Base-by-base conservation (phyloP, 2,797 vertebrate species). In the Cynodonichthys magdalenae region DNA sequence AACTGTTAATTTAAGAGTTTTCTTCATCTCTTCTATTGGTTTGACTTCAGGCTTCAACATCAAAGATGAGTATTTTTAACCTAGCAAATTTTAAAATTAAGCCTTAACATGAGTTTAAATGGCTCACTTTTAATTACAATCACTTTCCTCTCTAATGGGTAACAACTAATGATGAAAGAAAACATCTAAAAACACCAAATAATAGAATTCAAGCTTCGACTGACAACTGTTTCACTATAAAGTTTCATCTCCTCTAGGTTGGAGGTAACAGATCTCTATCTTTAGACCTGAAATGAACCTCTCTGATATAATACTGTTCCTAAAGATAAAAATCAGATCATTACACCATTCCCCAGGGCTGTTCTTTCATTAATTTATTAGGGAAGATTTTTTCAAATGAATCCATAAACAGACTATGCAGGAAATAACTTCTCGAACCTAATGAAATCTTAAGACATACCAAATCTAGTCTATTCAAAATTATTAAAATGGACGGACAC, bases 101-200 rank as follows among this genome's bases (percentile, higher is more conserved):
- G 55, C 28, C n/a, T 51, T 17, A 56, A 45, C 31, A 51, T 19
- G 10, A 27, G 46, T 70, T 52, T 48, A 51, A 53, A 17, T 19
- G 36, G 19, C 45, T 69, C 34, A 61, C 27, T 66, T 54, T 77
- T 58, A 63, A 62, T 58, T 47, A 44, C 7, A 52, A 51, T 15
- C n/a, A 31, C 31, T 56, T 46, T 24, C 27, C 18, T 48, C 19
- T 66, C 73, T 66, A 67, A 42, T 57, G 68, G 52, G 47, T 47
- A 28, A 49, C 50, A 64, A 80, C 78, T 59, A 59, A 69, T 73
- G 71, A 84, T 62, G 58, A 39, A 11, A 39, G 3, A 39, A 7
- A 8, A 29, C 20, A 47, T 59, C 42, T 59, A 50, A 75, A 34
- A 67, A 68, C 53, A 20, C 45, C 17, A 28, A 2, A n/a, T 14